Evolutionary conservation across 1,140 invertebrate species (phyloP), one percentile per base, ranked within the genome.

Genomic region (Nephotettix cincticeps): DNA sequence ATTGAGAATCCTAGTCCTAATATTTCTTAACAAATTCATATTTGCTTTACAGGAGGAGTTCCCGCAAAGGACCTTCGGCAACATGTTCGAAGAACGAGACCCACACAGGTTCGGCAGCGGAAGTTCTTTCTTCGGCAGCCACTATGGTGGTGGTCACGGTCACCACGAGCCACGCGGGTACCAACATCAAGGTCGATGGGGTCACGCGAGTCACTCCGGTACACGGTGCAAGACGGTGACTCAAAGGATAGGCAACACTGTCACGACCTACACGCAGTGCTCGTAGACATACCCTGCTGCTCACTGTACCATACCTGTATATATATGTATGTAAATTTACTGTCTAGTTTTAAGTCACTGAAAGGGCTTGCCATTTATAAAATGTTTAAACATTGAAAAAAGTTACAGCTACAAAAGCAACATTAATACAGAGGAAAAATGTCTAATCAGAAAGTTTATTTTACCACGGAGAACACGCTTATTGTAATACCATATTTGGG

Each of bases 221-320:
- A 54, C 25, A 0, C 36, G 66, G 32, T 82, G 81, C 61, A 71
- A 72, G 23, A 81, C 80, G 9, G 78, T 83, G 1, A 83, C 81
- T 0, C 78, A 83, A 73, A 69, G 78, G 68, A 75, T 80, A 36
- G 81, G 82, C 32, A 82, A 82, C 71, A 80, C 77, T 63, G 77
- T 83, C 17, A 80, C 81, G 13, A 82, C 82, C 0, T 82, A 82
- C 68, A 83, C 81, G 6, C 78, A 82, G 47, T 83, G 82, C 72
- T 81, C 80, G 11, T 80, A 78, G 32, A 68, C 36, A 28, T n/a
- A n/a, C n/a, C n/a, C n/a, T n/a, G n/a, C n/a, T n/a, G n/a, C 32
- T 63, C 32, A 19, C 58, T 25, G 19, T 27, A 36, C 32, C 4
- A 36, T 14, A 14, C 14, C 32, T 36, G 32, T 36, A 36, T 36